phyloP scores from a whole-genome alignment of 2,888 invertebrate species.

The Lasius fuliginosus region DNA sequence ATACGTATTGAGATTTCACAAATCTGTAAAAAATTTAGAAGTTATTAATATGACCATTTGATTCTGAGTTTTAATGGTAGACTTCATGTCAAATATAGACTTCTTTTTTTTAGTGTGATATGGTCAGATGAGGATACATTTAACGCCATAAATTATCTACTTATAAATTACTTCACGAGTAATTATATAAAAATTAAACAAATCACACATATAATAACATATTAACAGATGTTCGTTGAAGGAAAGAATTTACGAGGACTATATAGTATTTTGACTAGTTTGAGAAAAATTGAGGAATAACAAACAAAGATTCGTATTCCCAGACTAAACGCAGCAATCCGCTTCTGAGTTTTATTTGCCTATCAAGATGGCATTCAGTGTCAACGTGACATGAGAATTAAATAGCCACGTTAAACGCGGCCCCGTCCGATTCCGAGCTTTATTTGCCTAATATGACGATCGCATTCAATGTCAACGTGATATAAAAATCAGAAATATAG shows the following conservation, averaged over 20 bases:
- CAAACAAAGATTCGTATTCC: slow-evolving; percentile 7
- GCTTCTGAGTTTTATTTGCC: slow-evolving; percentile 23
- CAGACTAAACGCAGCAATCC: not conserved
- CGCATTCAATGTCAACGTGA: not conserved
- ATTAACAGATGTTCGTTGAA: not conserved
- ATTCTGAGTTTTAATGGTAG: not conserved
- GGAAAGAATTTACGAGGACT: not conserved
- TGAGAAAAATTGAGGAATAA: not conserved
- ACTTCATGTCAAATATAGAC: not conserved
- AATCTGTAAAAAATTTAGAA: not conserved
- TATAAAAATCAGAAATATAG: not conserved
- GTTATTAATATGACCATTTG: not conserved
- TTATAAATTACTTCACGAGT: no score
- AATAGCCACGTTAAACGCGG: slow-evolving; percentile 10
- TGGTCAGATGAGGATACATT: no score
- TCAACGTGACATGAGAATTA: slow-evolving; percentile 48
- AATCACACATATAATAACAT: not conserved
- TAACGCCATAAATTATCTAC: not conserved
- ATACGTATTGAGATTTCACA: not conserved
- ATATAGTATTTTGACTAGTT: not conserved
- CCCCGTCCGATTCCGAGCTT: not conserved
- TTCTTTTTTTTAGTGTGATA: not conserved
- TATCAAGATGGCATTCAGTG: slow-evolving; percentile 42
- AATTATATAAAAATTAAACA: not conserved
- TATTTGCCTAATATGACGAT: slow-evolving; percentile 19